These are phyloP conservation scores for Gavia stellata DNA, from an alignment of 2,113 vertebrate species.

Conservation along the genomic window DNA sequence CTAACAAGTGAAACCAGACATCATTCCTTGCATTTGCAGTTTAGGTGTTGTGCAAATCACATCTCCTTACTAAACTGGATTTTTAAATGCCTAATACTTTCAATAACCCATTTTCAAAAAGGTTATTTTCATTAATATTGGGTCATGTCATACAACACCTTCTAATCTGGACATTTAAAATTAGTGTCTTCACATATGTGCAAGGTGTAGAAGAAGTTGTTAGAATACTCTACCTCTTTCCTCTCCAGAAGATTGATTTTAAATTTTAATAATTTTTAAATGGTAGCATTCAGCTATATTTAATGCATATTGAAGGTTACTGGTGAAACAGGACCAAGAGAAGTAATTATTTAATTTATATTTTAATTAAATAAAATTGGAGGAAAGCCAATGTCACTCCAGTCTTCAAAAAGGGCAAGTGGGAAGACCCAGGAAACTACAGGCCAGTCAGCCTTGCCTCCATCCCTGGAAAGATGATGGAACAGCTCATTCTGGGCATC, in stretches of 20 bases:
- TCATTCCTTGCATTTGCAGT: background rate
- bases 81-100: background rate
- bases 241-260: background rate
- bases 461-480: too few relatives aligned
- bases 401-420: too few relatives aligned
- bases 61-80: background rate
- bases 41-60: background rate
- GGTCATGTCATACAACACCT: background rate
- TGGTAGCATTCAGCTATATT: background rate
- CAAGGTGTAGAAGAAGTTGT: background rate
- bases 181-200: background rate
- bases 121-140: background rate
- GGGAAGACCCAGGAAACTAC: too few relatives aligned
- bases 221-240: background rate
- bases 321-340: background rate
- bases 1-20: background rate
- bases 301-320: background rate
- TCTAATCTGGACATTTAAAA: background rate
- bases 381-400: too few relatives aligned
- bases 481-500: too few relatives aligned
- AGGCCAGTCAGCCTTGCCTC: too few relatives aligned
- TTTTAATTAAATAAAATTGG: too few relatives aligned
- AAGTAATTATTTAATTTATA: background rate
- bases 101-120: background rate
- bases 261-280: background rate